phyloP scores from a whole-genome alignment of 2,797 vertebrate species.

The Pseudochirops corinnae region DNA sequence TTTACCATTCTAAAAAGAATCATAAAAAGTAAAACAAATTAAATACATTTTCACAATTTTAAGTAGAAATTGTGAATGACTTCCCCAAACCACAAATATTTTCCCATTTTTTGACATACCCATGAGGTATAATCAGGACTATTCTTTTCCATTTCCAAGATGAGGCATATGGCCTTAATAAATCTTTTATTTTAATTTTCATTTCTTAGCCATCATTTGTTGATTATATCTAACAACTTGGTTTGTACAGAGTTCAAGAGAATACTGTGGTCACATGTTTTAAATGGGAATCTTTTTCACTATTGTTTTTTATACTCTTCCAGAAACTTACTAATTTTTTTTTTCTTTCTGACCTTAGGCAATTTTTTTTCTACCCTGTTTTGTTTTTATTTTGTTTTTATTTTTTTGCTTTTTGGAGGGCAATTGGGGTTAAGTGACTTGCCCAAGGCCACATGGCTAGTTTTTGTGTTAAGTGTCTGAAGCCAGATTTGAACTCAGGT shows the following conservation, averaged over 20 bases:
- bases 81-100: conserved; percentile 35
- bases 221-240: conserved; percentile 42
- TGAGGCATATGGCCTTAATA: conserved; percentile 48
- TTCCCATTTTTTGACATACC: conserved; percentile 28
- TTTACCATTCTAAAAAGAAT: conserved; percentile 34
- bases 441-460: no score
- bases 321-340: conserved; percentile 23
- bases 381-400: not conserved
- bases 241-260: conserved; percentile 37
- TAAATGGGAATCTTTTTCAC: not conserved
- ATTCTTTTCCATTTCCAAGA: conserved; percentile 50
- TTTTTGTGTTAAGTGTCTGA: no score
- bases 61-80: conserved; percentile 33
- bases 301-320: conserved; percentile 9
- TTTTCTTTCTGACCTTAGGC: conserved; percentile 23
- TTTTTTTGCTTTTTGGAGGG: no score
- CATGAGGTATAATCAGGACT: conserved; percentile 21
- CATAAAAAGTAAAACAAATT: conserved; percentile 27
- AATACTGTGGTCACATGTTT: not conserved
- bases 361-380: conserved; percentile 33
- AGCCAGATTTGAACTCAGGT: no score
- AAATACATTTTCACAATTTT: conserved; percentile 26
- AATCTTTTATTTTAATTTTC: conserved; percentile 51
- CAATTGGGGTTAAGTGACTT: no score
- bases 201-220: conserved; percentile 25